phyloP scores from a whole-genome alignment of 2,797 vertebrate species.

The Cyclopterus lumpus region DNA sequence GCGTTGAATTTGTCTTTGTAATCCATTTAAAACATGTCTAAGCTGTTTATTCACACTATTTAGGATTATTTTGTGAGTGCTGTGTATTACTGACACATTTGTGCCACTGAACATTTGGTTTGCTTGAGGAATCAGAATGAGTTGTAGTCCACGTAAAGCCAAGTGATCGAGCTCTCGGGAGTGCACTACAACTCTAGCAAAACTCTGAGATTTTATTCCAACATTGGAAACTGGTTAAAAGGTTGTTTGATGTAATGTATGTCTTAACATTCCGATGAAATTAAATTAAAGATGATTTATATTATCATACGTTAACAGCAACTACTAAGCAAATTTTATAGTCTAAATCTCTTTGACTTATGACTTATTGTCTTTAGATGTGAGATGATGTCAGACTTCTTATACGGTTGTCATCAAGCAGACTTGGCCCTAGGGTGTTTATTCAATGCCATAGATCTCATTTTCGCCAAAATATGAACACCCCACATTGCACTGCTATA shows the following conservation, averaged over 20 bases:
- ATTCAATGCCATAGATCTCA: neutral
- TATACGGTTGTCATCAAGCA: neutral
- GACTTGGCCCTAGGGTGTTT: neutral
- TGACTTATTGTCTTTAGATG: neutral
- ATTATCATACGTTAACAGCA: too few species aligned
- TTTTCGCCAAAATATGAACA: neutral
- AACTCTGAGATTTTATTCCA: too few species aligned
- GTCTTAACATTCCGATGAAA: too few species aligned
- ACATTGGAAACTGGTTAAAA: too few species aligned
- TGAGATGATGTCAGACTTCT: neutral
- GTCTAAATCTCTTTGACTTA: neutral
- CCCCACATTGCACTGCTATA: neutral
- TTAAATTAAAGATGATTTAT: too few species aligned
- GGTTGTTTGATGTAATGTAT: too few species aligned
- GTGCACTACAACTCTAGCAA: too few species aligned
- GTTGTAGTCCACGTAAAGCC: neutral
- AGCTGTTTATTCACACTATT: neutral
- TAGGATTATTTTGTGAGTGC: neutral
- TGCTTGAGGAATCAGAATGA: neutral
- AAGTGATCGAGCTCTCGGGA: too few species aligned
- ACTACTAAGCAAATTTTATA: neutral
- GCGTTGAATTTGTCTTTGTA: neutral
- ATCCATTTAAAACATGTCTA: neutral
- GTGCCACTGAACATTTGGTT: neutral
- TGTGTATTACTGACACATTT: neutral